Evolutionary conservation across 2,113 vertebrate species (phyloP), one percentile per base, ranked within the genome.

Genomic region (Petrocephalus zakoni): DNA sequence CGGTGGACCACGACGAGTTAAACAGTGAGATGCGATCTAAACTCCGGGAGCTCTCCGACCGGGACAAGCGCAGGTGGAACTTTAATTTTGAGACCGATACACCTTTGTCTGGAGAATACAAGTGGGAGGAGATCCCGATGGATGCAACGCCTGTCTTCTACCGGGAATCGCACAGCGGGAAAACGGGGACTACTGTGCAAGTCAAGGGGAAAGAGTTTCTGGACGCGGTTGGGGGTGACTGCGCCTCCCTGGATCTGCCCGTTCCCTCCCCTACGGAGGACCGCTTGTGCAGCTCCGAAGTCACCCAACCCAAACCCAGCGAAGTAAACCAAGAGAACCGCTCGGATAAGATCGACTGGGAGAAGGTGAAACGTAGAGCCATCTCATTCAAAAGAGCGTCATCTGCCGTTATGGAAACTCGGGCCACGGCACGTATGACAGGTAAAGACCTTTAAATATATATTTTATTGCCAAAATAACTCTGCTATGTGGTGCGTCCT

Each of bases 1-100:
- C 97, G 0, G 96, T 98, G 90, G 97, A 98, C 89, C 97, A 99
- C 91, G 97, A 97, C 88, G 96, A 97, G 90, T 93, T 97, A 91
- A 94, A 93, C 90, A 95, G 94, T 68, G 97, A 98, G 86, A 94
- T 97, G 93, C 94, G 94, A 91, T 90, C 85, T 90, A 96, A 95
- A 87, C 92, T 98, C 87, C 93, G 94, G 47, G 97, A 98, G 93
- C 96, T 98, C 91, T 94, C 93, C 1, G 97, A 97, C 52, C 94
- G 95, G 89, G 97, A 97, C 92, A 96, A 95, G 92, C 94, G 94
- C 87, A 95, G 95, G 84, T 99, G 98, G 98, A 97, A 98, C 94
- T 99, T 97, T 95, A 95, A 97, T 94, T 99, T 99, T 94, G 94
- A 96, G 87, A 90, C 93, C 90, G 96, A 96, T 90, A 92, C 95